Base-by-base conservation (phyloP, 2,888 invertebrate genomes). In the Ypsolopha scabrella region DNA sequence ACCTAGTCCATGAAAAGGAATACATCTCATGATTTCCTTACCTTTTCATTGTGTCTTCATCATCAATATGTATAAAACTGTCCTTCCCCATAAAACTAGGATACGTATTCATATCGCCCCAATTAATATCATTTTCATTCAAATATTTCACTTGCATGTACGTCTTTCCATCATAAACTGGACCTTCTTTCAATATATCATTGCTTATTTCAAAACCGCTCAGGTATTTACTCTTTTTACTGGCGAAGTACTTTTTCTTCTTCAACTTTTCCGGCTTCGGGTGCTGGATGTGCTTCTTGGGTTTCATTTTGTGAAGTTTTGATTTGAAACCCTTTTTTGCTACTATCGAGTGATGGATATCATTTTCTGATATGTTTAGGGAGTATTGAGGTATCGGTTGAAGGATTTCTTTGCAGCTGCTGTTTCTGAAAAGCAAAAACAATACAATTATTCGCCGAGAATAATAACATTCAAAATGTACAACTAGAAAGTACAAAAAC, bases 21-120 rank as follows among this genome's bases (percentile, higher is more conserved):
- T n/a, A n/a, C n/a, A n/a, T n/a, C n/a, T n/a, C n/a, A n/a, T n/a
- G n/a, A 3, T 39, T 39, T n/a, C 36, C 48, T 58, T 70, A 93
- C 93, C 93, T 92, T 73, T 94, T 93, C 87, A 95, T 91, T 53
- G 96, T 94, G 60, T 94, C 93, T 47, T 93, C 92, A 72, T 96
- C 94, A 61, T 93, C 93, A 68, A 94, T 96, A 72, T 94, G 94
- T 53, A 97, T 91, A 69, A 93, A 97, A 68, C 96, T 96, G 58
- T 94, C 92, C 54, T 88, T 89, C 6, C 96, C 96, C 44, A 90
- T 90, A 72, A 97, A 97, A 63, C 93, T 93, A 0, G 96, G 96
- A 54, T 82, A 86, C 0, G 77, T 72, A 43, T 80, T 82, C 2
- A 75, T 74, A 47, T 86, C 85, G 0, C 72, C 79, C 83, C 82